Base-by-base conservation (phyloP, 2,888 invertebrate species). In the Platypus cylindrus region DNA sequence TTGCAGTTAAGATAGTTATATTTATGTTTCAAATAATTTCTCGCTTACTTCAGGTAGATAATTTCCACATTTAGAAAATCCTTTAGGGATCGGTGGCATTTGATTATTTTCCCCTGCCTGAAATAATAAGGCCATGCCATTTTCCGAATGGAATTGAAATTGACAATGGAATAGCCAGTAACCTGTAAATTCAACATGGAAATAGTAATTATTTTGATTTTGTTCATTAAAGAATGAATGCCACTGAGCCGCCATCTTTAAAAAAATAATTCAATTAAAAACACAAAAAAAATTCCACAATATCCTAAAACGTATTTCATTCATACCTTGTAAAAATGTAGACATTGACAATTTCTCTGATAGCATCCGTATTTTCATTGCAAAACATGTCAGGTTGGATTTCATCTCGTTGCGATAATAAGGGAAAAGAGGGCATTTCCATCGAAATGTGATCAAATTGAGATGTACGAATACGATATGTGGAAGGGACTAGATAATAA, bases 161-260 rank as follows among this genome's bases (percentile, higher is more conserved):
- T 91, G 91, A 54, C 91, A 91, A 54, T 91, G 91, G 60, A 90
- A 82, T 3, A 90, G 59, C 90, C 90, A 90, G 50, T 80, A 86
- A 8, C 82, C 76, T 75, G 55, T 5, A 60, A 58, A 27, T 4
- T 17, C 11, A 26, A 14, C 12, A 13, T 5, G 5, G 12, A 24
- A 20, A n/a, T n/a, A n/a, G n/a, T n/a, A n/a, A n/a, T n/a, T n/a
- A n/a, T n/a, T n/a, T n/a, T n/a, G n/a, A n/a, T n/a, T n/a, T n/a
- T n/a, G n/a, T n/a, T n/a, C n/a, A n/a, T n/a, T n/a, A n/a, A n/a
- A n/a, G n/a, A n/a, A n/a, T n/a, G n/a, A n/a, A n/a, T n/a, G n/a
- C n/a, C n/a, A n/a, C n/a, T n/a, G n/a, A n/a, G n/a, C n/a, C n/a
- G n/a, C n/a, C n/a, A n/a, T n/a, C n/a, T n/a, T n/a, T n/a, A n/a